Percentiles rank a stretch among this genome's conserved stretches.
Conservation (phyloP, 2,888 invertebrate species). For the Galerucella calmariensis region DNA sequence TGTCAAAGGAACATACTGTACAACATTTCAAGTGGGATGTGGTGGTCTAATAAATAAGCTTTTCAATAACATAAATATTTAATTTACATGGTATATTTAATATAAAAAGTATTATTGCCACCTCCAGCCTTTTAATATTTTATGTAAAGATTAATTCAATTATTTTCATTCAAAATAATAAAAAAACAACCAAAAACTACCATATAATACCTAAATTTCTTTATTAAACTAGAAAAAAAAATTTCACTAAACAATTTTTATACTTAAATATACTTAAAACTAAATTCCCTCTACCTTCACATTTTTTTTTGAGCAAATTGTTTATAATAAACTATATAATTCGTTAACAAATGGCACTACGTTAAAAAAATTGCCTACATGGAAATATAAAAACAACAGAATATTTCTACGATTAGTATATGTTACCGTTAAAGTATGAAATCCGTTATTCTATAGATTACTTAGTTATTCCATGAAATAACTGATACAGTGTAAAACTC, state of each 20-base stretch:
- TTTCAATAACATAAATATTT: conserved; percentile 25
- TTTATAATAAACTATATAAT: not conserved
- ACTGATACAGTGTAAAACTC: too few species aligned
- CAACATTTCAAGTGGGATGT: not conserved
- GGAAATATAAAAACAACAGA: not conserved
- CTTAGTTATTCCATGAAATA: too few species aligned
- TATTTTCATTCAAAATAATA: conserved; percentile 39
- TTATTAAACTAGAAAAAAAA: not conserved
- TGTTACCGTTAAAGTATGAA: too few species aligned
- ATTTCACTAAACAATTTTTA: not conserved
- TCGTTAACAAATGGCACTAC: not conserved
- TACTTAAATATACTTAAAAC: not conserved
- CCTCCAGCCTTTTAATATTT: conserved; percentile 60
- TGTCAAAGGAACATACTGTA: too few species aligned
- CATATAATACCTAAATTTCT: conserved; percentile 11
- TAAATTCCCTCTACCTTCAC: not conserved
- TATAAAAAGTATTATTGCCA: conserved; percentile 59
- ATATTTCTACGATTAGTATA: not conserved
- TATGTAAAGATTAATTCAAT: conserved; percentile 42
- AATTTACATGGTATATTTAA: conserved; percentile 32
- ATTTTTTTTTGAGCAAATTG: not conserved
- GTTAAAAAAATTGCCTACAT: not conserved
- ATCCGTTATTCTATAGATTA: too few species aligned
- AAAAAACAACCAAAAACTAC: conserved; percentile 34
- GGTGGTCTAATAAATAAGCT: not conserved